Evolutionary conservation across 2,888 invertebrate genomes (phyloP).

Genomic region (Tipula confusa): DNA sequence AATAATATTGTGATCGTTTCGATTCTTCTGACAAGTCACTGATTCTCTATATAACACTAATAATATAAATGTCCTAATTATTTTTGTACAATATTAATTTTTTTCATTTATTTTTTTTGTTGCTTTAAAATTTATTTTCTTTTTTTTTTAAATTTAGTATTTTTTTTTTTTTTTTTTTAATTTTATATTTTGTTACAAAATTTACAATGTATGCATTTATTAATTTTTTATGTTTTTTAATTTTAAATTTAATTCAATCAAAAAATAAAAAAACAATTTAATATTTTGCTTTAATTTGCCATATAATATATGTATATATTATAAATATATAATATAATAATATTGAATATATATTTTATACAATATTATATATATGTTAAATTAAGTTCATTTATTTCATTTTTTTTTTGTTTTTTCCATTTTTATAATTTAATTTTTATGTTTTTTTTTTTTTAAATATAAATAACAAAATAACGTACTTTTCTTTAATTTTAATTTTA

Average conservation of each 20-base stretch:
- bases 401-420: neutral
- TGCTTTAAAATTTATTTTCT: neutral
- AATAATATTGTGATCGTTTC: too few relatives aligned
- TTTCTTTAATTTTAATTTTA: neutral
- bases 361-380: neutral
- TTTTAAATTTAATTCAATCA: neutral
- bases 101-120: neutral
- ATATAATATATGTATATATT: too few relatives aligned
- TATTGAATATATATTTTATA: too few relatives aligned
- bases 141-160: neutral
- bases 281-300: neutral
- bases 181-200: constrained; percentile 25
- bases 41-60: too few relatives aligned
- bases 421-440: neutral
- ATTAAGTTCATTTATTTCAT: neutral
- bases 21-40: too few relatives aligned
- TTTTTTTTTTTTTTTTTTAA: constrained; percentile 6
- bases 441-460: neutral
- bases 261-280: constrained; percentile 1
- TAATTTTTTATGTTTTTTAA: neutral
- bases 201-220: neutral
- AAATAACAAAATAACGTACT: constrained; percentile 1
- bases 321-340: too few relatives aligned
- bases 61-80: too few relatives aligned
- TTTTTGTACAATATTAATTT: constrained; percentile 21